Base-by-base conservation (phyloP, 2,888 invertebrate species). In the Scaptomyza polygonia region DNA sequence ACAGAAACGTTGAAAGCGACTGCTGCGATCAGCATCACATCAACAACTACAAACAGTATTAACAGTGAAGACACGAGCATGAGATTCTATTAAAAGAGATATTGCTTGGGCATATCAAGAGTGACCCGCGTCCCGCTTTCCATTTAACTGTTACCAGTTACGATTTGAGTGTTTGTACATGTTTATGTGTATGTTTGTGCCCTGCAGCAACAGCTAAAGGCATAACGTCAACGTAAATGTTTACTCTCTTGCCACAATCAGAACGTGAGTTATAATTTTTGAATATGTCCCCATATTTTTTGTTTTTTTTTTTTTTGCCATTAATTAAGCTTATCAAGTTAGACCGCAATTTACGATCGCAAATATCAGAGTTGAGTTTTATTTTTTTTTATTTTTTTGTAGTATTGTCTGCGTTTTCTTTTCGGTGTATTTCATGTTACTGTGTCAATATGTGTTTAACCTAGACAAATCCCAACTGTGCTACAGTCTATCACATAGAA, bases 261-360 rank as follows among this genome's bases (percentile, higher is more conserved):
- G 40, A 67, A 77, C 70, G 83, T 84, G 53, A 84, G 88, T 78
- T 79, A 47, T 66, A 67, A 61, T 58, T 56, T 77, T 77, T 72
- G 51, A 63, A 66, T 67, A 66, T 73, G 48, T 51, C 66, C 61
- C 51, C 32, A n/a, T n/a, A n/a, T n/a, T n/a, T n/a, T n/a, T n/a
- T n/a, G n/a, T n/a, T n/a, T n/a, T n/a, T n/a, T n/a, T 32, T 1
- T n/a, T 1, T 5, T 47, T 36, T 58, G 66, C 55, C 47, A 59
- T 73, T 80, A 77, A 77, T 78, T 79, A 78, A 72, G 49, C 67
- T 69, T 66, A 79, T 77, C 66, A 69, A 77, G 69, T 76, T 62
- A 67, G 57, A 52, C 34, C 71, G 58, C 56, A 70, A 76, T 59
- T 72, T 66, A 64, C 66, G 49, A 62, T 42, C 61, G 61, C 52